Evolutionary conservation across 2,797 vertebrate genomes (phyloP), one percentile per base, ranked within the genome.

Genomic region (Pipistrellus nathusii): DNA sequence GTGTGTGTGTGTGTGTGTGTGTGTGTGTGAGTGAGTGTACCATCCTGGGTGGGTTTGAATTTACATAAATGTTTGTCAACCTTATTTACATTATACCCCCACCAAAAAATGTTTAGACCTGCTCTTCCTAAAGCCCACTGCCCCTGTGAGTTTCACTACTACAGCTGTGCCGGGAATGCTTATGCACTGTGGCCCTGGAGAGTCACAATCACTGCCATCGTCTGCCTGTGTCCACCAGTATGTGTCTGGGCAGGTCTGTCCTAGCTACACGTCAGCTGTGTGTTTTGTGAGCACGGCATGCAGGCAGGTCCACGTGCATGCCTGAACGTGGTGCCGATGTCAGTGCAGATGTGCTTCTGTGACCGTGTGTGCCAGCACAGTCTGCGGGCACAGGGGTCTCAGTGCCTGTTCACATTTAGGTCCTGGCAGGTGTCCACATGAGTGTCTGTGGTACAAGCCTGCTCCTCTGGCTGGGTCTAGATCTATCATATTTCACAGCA

Each of bases 401-500:
- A 0, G 32, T 27, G 14, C 41, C 41, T 10, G 35, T n/a, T 7
- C 6, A 7, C 2, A 59, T 32, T 25, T 38, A 35, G 68, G 72
- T 10, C 10, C 69, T 41, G 48, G 23, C 8, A 4, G 18, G 25
- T 11, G 18, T 53, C 35, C 8, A 14, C 25, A 0, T 0, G 20
- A 20, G 20, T 64, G 27, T n/a, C 59, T 17, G 0, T 6, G 18
- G 35, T 5, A 20, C 21, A 57, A 69, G 85, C 25, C 32, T 9
- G n/a, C 46, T 51, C 32, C 15, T 51, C 66, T 35, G 64, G 51
- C 88, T 27, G 69, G 6, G 18, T 30, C 68, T 18, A 32, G 53
- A 66, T 35, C 62, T 76, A 80, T 90, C 91, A n/a, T 51, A 48
- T 48, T 48, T 48, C 46, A 44, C 44, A 44, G 44, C 44, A 44